Base-by-base conservation (phyloP, 2,888 invertebrate genomes). In the Pilophorus perplexus region DNA sequence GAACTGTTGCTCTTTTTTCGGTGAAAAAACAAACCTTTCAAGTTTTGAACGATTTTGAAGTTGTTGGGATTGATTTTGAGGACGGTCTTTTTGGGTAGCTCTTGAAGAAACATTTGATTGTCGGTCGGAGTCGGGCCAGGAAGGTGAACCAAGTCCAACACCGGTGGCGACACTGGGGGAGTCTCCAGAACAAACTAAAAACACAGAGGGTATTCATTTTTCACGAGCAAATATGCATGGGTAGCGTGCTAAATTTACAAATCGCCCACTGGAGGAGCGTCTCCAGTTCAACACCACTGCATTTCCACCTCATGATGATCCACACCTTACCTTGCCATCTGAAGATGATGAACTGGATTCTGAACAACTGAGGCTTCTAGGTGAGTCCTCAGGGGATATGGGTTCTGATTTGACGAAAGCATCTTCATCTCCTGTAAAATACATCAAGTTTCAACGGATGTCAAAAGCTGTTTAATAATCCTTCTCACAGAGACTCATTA, bases 91-190 rank as follows among this genome's bases (percentile, higher is more conserved):
- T 66, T 68, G 33, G 52, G 33, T 4, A 25, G 60, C 10, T 33
- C 23, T 14, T 23, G 4, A 3, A n/a, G n/a, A 3, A 12, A 23
- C 2, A 20, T 12, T 3, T 23, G 42, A 4, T 22, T 16, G n/a
- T 38, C 28, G 12, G 42, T 12, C 10, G 42, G 22, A 6, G 4
- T 16, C 18, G 14, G 22, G 52, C 52, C 33, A 33, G 33, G 33
- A 3, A 52, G 16, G 22, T 46, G 62, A 6, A 28, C 22, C 1
- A 33, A 6, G 59, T 44, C 59, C 12, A 42, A 3, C 14, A 66
- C 48, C 20, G 76, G 75, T 38, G 79, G 78, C 18, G 79, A 77
- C 55, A 78, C 77, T n/a, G 78, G 78, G n/a, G 79, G 78, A 18
- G 79, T 78, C 67, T 78, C 78, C 69, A 73, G 66, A 55, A 65